Conservation (phyloP, 2,888 invertebrate species). For the Parnassius apollo region DNA sequence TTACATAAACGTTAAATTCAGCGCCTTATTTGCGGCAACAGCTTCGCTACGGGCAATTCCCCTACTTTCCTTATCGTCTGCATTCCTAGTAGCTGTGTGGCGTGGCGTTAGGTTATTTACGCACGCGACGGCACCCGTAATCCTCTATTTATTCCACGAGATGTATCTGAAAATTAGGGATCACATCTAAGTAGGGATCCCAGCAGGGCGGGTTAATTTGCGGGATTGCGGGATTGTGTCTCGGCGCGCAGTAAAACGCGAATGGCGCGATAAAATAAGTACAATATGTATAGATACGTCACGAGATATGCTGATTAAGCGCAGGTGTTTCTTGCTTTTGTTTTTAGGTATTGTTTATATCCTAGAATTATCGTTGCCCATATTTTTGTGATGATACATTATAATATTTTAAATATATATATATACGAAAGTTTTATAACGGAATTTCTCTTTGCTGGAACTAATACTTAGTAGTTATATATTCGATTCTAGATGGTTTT, state of each 20-base stretch:
- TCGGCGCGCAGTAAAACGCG: constrained; percentile 42
- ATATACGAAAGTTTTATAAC: too few species aligned
- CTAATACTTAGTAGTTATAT: too few species aligned
- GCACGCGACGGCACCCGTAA: constrained; percentile 72
- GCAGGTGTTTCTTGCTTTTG: constrained; percentile 37
- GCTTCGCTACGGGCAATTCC: constrained; percentile 59
- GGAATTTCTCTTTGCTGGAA: too few species aligned
- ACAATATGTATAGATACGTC: constrained; percentile 44
- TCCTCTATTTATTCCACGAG: constrained; percentile 79
- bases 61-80: constrained; percentile 65
- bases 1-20: constrained; percentile 2
- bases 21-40: constrained; percentile 1
- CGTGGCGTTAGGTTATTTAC: constrained; percentile 78
- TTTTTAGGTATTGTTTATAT: too few species aligned
- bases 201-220: constrained; percentile 65
- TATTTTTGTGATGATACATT: too few species aligned
- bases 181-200: constrained; percentile 62
- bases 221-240: constrained; percentile 43
- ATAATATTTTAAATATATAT: too few species aligned
- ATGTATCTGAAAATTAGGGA: constrained; percentile 81
- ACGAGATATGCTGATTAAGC: constrained; percentile 49
- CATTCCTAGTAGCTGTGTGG: constrained; percentile 51
- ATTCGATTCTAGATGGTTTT: too few species aligned
- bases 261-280: constrained; percentile 43
- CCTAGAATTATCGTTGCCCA: too few species aligned